A percentile compares a stretch with the other conserved stretches of the same genome.
These are phyloP conservation scores for Eurosta solidaginis DNA, from an alignment of 1,140 invertebrate genomes.

Conservation along the genomic window DNA sequence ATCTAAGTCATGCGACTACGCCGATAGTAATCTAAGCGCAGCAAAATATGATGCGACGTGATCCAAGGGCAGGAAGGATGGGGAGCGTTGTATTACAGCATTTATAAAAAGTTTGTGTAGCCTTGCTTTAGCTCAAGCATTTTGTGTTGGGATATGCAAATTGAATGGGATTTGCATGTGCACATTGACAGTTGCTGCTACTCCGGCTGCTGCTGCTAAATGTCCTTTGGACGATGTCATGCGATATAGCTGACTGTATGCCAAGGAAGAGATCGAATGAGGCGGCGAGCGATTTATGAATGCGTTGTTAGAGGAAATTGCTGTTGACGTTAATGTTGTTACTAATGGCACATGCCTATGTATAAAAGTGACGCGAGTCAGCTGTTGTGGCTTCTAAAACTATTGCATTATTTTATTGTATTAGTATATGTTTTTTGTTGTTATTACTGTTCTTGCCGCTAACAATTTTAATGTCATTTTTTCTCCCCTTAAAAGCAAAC, in stretches of 20 bases:
- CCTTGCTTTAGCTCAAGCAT: not conserved
- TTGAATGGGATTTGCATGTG: not conserved
- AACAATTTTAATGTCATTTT: too few relatives aligned
- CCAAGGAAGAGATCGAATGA: too few relatives aligned
- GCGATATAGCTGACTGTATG: too few relatives aligned
- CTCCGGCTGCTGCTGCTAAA: too few relatives aligned
- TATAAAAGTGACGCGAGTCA: too few relatives aligned
- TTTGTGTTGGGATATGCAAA: slow-evolving; percentile 9
- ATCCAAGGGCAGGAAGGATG: not conserved
- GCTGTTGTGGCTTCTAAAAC: not conserved
- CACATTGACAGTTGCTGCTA: not conserved
- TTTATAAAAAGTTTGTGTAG: not conserved
- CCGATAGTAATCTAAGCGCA: not conserved
- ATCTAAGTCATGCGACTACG: too few relatives aligned
- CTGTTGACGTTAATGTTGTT: not conserved
- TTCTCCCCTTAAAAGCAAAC: too few relatives aligned
- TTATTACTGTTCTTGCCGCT: too few relatives aligned
- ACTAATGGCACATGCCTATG: too few relatives aligned
- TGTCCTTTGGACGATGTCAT: too few relatives aligned
- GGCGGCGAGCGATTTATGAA: not conserved
- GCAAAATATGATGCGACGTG: too few relatives aligned
- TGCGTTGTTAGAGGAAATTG: not conserved
- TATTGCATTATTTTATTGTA: not conserved
- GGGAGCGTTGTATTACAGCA: not conserved
- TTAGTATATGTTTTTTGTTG: too few relatives aligned